A percentile compares a stretch with the other conserved stretches of the same genome.
Conservation (phyloP, 1,140 invertebrate species). For the Ruditapes philippinarum region DNA sequence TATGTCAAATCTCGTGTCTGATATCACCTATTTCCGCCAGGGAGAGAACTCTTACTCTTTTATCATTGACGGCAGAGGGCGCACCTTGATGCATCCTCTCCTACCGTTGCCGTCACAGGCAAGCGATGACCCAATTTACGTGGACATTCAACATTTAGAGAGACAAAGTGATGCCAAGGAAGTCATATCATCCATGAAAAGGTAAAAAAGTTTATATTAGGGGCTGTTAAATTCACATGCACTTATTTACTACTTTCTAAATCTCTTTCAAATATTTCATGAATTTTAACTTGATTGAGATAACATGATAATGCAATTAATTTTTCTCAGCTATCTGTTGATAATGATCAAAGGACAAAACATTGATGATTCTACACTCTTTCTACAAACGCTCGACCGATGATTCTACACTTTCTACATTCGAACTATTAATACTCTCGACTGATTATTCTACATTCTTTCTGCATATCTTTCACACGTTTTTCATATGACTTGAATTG, state of each 20-base stretch:
- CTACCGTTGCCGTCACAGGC: background rate
- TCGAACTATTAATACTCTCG: too few species aligned
- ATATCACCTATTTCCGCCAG: background rate
- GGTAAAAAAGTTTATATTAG: background rate
- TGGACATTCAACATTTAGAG: constrained; percentile 17
- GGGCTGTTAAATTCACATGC: background rate
- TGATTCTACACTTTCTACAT: too few species aligned
- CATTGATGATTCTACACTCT: too few species aligned
- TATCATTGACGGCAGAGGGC: constrained; percentile 3
- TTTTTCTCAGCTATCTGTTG: too few species aligned
- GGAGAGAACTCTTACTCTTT: constrained; percentile 3
- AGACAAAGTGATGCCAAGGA: background rate
- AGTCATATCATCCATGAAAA: constrained; percentile 7
- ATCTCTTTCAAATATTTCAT: too few species aligned
- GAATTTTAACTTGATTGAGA: too few species aligned
- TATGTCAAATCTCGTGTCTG: background rate
- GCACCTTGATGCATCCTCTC: constrained; percentile 9
- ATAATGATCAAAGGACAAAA: too few species aligned
- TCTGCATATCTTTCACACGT: too few species aligned
- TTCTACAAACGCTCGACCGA: too few species aligned
- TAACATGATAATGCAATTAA: too few species aligned
- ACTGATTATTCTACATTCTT: too few species aligned
- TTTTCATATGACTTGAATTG: too few species aligned
- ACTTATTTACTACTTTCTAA: background rate
- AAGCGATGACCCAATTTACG: background rate